Evolutionary conservation across 2,888 invertebrate genomes (phyloP).

Genomic region (Cephonodes hylas): DNA sequence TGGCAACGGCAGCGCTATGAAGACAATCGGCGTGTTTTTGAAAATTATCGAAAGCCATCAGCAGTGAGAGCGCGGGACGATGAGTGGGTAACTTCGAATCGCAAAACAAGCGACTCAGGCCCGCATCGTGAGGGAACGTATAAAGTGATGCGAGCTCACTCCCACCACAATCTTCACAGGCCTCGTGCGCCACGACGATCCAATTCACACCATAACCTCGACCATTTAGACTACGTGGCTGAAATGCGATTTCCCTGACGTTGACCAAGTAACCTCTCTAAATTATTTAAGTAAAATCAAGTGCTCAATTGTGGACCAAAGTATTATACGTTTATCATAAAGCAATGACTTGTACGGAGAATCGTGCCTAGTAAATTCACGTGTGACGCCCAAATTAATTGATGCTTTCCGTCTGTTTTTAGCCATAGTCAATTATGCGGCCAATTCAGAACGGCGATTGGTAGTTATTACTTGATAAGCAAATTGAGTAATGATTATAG

Average conservation of each 20-base stretch:
- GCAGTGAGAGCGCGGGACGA: conserved; percentile 53
- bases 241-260: conserved; percentile 84
- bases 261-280: conserved; percentile 44
- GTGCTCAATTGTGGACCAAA: conserved; percentile 80
- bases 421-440: conserved; percentile 29
- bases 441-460: neutral
- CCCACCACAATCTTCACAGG: conserved; percentile 83
- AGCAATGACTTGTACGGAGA: neutral
- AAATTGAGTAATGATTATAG: conserved; percentile 17
- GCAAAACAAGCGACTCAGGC: conserved; percentile 67
- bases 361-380: neutral
- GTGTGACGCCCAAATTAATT: neutral
- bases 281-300: conserved; percentile 47
- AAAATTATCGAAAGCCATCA: conserved; percentile 63
- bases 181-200: conserved; percentile 78
- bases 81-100: conserved; percentile 51
- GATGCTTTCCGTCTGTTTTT: no score
- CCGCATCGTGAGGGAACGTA: conserved; percentile 73
- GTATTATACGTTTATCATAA: conserved; percentile 51
- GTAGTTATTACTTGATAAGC: conserved; percentile 6
- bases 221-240: conserved; percentile 83
- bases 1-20: conserved; percentile 78
- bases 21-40: conserved; percentile 60
- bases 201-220: conserved; percentile 83
- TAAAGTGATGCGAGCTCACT: conserved; percentile 80